Evolutionary conservation across 2,797 vertebrate species (phyloP).

Genomic region (Helicolenus hilgendorfi): DNA sequence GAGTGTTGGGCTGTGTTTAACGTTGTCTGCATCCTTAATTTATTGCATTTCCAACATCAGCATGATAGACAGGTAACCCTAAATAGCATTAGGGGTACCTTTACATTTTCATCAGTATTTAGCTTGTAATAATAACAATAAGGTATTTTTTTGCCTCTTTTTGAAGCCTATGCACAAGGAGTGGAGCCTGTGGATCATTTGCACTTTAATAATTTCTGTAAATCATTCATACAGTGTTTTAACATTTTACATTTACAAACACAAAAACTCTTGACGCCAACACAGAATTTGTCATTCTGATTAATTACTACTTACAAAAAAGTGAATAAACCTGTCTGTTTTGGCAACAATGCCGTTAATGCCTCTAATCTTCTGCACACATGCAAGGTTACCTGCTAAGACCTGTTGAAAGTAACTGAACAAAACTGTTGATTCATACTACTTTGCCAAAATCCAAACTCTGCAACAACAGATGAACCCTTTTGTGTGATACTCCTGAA

Average conservation of each 20-base stretch:
- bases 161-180: neutral
- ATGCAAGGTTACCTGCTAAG: slow-evolving; percentile 40
- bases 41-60: too few relatives aligned
- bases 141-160: too few relatives aligned
- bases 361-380: neutral
- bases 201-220: neutral
- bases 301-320: neutral
- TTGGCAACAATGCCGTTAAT: neutral
- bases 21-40: too few relatives aligned
- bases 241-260: neutral
- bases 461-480: neutral
- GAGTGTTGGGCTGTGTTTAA: neutral
- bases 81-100: neutral
- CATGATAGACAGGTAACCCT: neutral
- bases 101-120: neutral
- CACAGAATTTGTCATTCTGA: neutral
- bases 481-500: neutral
- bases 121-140: too few relatives aligned
- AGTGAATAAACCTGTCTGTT: neutral
- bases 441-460: neutral
- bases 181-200: neutral
- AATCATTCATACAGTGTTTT: neutral
- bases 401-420: slow-evolving; percentile 36
- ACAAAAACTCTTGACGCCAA: neutral
- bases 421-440: neutral